phyloP scores from a whole-genome alignment of 2,113 vertebrate genomes.

The Xiphophorus maculatus region DNA sequence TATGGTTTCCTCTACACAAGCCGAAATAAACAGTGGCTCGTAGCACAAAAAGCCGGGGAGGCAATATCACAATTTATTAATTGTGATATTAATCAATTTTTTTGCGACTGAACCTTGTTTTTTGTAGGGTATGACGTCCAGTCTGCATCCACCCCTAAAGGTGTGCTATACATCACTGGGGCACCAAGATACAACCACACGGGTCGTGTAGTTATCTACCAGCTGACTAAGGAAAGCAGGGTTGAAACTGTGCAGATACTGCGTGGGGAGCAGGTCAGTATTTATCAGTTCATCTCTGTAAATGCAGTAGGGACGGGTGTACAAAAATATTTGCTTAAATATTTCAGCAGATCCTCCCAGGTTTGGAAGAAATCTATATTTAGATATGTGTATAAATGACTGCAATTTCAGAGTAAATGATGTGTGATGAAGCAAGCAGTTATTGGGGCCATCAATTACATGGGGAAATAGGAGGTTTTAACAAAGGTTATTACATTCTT shows the following conservation, averaged over 20 bases:
- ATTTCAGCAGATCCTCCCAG: not conserved
- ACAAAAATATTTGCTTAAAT: not conserved
- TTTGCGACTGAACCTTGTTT: not conserved
- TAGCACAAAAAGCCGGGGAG: not conserved
- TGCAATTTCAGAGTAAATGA: too few relatives aligned
- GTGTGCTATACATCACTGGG: slow-evolving; percentile 88
- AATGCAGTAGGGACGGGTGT: not conserved
- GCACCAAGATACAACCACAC: slow-evolving; percentile 96
- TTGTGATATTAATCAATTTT: too few relatives aligned
- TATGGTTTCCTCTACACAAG: slow-evolving; percentile 36
- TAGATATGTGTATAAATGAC: too few relatives aligned
- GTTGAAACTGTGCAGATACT: slow-evolving; percentile 85
- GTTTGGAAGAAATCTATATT: too few relatives aligned
- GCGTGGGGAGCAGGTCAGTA: slow-evolving; percentile 90
- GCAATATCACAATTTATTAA: too few relatives aligned
- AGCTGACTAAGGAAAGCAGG: slow-evolving; percentile 71
- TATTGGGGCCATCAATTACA: not conserved
- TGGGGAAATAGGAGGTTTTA: not conserved
- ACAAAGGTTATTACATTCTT: not conserved
- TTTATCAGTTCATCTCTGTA: not conserved
- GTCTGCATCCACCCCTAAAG: slow-evolving; percentile 83
- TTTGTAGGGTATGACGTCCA: slow-evolving; percentile 89
- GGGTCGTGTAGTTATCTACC: slow-evolving; percentile 90
- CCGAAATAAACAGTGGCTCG: slow-evolving; percentile 28
- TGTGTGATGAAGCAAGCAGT: too few relatives aligned